These are phyloP conservation scores for Andrena haemorrhoa DNA, from an alignment of 2,888 invertebrate genomes.

Conservation along the genomic window DNA sequence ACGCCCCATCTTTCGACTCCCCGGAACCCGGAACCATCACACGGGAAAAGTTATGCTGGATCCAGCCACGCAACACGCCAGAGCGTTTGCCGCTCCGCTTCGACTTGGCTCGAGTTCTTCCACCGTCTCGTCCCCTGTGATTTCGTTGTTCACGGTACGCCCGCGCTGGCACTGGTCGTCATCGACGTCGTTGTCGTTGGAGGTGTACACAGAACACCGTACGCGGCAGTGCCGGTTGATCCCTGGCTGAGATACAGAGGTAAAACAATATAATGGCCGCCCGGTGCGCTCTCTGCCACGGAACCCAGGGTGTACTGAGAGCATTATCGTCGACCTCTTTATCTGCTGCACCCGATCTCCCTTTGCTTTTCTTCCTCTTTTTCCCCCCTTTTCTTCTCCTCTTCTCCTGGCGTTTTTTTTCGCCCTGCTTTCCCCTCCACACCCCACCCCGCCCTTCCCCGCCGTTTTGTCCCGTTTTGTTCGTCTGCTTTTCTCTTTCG, in stretches of 20 bases:
- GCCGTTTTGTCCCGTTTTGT: slow-evolving; percentile 50
- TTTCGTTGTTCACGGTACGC: slow-evolving; percentile 60
- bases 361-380: slow-evolving; percentile 64
- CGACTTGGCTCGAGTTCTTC: slow-evolving; percentile 15
- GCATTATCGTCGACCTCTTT: slow-evolving; percentile 81
- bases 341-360: slow-evolving; percentile 78
- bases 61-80: slow-evolving; percentile 27
- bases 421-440: slow-evolving; percentile 35
- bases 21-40: background rate
- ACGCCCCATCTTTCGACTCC: no score
- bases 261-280: slow-evolving; percentile 77
- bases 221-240: slow-evolving; percentile 63
- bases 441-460: slow-evolving; percentile 54
- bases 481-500: slow-evolving; percentile 66
- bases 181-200: slow-evolving; percentile 40
- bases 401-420: slow-evolving; percentile 61
- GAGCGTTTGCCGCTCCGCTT: slow-evolving; percentile 21
- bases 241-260: slow-evolving; percentile 68
- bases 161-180: slow-evolving; percentile 19
- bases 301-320: slow-evolving; percentile 70
- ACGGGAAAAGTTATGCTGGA: background rate
- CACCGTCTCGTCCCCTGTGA: slow-evolving; percentile 60
- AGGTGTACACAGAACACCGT: slow-evolving; percentile 48
- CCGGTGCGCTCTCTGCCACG: slow-evolving; percentile 70
- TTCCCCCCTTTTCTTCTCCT: slow-evolving; percentile 67